Conservation (phyloP, 2,113 vertebrate species). For the Erythrolamprus reginae region DNA sequence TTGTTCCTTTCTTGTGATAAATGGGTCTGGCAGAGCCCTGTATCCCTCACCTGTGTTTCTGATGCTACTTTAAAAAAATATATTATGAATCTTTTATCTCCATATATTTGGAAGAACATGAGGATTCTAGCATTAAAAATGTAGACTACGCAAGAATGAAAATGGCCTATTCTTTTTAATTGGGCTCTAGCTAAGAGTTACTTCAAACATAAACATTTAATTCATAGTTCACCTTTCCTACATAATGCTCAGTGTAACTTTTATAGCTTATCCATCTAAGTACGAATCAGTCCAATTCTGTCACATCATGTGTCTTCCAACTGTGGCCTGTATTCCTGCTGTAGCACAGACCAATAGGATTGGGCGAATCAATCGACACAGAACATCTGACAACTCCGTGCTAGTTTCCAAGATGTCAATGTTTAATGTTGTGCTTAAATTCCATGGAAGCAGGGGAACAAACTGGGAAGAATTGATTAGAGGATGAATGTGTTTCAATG, state of each 20-base stretch:
- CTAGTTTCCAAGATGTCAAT: background rate
- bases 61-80: background rate
- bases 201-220: background rate
- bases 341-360: background rate
- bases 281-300: background rate
- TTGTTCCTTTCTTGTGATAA: background rate
- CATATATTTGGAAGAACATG: background rate
- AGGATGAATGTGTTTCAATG: background rate
- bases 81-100: background rate
- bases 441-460: background rate
- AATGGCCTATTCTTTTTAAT: background rate
- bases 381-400: background rate
- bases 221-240: background rate
- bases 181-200: background rate
- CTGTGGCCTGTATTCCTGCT: background rate
- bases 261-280: background rate
- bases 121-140: background rate
- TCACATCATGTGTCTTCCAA: background rate
- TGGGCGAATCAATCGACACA: background rate
- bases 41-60: background rate
- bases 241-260: background rate
- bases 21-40: background rate
- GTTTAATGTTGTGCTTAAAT: background rate
- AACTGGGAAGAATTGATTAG: background rate
- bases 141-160: background rate